Percentiles rank a stretch among this genome's conserved stretches.
Evolutionary conservation across 2,888 invertebrate genomes (phyloP).

Genomic region (Metalampra italica): DNA sequence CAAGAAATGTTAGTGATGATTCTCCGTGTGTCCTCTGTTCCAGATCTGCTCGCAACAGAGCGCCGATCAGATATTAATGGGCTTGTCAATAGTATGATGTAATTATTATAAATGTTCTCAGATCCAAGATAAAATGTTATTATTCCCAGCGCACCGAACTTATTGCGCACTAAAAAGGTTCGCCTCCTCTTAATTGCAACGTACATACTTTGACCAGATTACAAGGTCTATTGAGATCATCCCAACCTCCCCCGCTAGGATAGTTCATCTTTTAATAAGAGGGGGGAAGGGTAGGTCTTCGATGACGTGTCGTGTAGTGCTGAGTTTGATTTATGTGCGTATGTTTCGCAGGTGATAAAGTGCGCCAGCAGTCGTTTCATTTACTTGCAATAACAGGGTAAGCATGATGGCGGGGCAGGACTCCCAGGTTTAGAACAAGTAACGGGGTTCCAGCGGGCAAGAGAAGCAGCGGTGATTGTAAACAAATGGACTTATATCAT

Average conservation of each 20-base stretch:
- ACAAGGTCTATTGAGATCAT: slow-evolving; percentile 1
- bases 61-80: slow-evolving; percentile 59
- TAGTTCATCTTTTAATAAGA: not conserved
- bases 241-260: not conserved
- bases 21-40: slow-evolving; percentile 22
- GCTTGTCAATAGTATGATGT: slow-evolving; percentile 65
- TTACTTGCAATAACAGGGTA: slow-evolving; percentile 37
- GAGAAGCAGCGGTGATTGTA: no score
- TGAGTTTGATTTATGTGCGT: slow-evolving; percentile 29
- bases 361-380: slow-evolving; percentile 33
- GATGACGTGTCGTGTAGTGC: not conserved
- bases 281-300: not conserved
- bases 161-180: slow-evolving; percentile 43
- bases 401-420: slow-evolving; percentile 7
- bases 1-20: not conserved
- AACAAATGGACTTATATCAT: no score
- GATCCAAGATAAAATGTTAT: slow-evolving; percentile 63
- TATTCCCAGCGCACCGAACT: slow-evolving; percentile 41
- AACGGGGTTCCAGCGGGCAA: not conserved
- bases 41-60: slow-evolving; percentile 14
- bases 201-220: slow-evolving; percentile 27
- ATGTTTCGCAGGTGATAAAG: slow-evolving; percentile 45
- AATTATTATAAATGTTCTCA: slow-evolving; percentile 69
- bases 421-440: not conserved
- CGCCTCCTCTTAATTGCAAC: slow-evolving; percentile 51